phyloP scores from a whole-genome alignment of 2,113 vertebrate genomes.

The Ameiurus melas region DNA sequence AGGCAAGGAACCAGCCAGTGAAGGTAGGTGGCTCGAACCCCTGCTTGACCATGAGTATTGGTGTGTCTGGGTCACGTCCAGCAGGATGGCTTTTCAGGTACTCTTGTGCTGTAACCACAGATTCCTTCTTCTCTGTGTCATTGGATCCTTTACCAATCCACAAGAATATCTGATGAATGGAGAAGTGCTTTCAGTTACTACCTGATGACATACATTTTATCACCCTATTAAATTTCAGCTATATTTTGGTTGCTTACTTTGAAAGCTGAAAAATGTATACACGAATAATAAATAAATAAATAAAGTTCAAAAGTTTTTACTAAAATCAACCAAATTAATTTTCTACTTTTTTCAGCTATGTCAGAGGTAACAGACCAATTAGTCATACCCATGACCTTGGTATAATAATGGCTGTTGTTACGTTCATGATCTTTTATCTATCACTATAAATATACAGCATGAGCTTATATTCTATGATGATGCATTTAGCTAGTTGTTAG shows the following conservation, averaged over 20 bases:
- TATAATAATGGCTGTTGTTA: neutral
- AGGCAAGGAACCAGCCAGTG: slow-evolving; percentile 85
- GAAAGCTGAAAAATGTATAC: neutral
- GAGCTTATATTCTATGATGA: neutral
- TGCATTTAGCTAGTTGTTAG: neutral
- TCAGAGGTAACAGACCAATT: neutral
- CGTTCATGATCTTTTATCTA: neutral
- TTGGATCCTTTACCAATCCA: slow-evolving; percentile 80
- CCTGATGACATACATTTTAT: neutral
- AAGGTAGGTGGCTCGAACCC: slow-evolving; percentile 83
- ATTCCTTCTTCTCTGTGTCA: slow-evolving; percentile 70
- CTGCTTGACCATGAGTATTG: slow-evolving; percentile 83
- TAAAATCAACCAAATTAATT: neutral
- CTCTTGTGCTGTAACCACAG: slow-evolving; percentile 74
- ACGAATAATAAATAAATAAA: neutral
- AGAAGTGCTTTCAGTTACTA: neutral
- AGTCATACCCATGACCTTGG: neutral
- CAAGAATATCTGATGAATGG: slow-evolving; percentile 75
- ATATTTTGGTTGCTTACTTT: neutral
- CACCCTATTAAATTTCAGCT: neutral
- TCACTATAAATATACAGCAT: neutral
- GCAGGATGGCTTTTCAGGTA: slow-evolving; percentile 80
- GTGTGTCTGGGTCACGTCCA: slow-evolving; percentile 70
- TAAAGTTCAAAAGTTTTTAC: neutral
- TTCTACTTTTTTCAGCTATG: neutral